Conservation (phyloP, 2,113 vertebrate species). For the Bettongia penicillata region DNA sequence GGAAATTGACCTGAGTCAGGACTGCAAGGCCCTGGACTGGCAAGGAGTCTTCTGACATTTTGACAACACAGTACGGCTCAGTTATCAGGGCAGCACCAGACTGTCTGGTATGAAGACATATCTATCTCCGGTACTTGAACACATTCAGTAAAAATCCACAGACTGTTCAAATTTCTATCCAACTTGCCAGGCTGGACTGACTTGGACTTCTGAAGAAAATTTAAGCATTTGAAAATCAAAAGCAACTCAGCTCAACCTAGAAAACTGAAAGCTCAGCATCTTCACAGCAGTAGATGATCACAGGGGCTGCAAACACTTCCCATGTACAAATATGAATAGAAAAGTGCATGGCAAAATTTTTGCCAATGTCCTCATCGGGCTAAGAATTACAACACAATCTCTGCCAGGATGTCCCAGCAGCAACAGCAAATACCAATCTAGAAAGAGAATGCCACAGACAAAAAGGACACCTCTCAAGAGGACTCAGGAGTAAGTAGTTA, state of each 20-base stretch:
- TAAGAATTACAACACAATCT: background rate
- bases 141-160: slow-evolving; percentile 1
- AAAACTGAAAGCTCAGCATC: slow-evolving; percentile 52
- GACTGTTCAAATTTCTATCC: background rate
- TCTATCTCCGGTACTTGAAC: background rate
- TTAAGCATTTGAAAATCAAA: slow-evolving; percentile 43
- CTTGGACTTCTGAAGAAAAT: background rate
- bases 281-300: background rate
- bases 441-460: slow-evolving; percentile 36
- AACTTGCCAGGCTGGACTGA: background rate
- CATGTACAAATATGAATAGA: background rate
- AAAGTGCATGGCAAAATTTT: slow-evolving; percentile 23
- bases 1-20: background rate
- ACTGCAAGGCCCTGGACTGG: slow-evolving; percentile 17
- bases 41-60: background rate
- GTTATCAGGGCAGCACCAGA: background rate
- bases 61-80: background rate
- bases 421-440: slow-evolving; percentile 49
- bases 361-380: background rate
- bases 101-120: background rate
- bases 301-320: slow-evolving; percentile 20
- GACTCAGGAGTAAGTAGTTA: slow-evolving; percentile 35
- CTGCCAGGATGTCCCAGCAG: background rate
- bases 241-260: background rate
- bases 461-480: slow-evolving; percentile 52